Conservation (phyloP, 2,113 vertebrate genomes). For the Tyrannus savana region DNA sequence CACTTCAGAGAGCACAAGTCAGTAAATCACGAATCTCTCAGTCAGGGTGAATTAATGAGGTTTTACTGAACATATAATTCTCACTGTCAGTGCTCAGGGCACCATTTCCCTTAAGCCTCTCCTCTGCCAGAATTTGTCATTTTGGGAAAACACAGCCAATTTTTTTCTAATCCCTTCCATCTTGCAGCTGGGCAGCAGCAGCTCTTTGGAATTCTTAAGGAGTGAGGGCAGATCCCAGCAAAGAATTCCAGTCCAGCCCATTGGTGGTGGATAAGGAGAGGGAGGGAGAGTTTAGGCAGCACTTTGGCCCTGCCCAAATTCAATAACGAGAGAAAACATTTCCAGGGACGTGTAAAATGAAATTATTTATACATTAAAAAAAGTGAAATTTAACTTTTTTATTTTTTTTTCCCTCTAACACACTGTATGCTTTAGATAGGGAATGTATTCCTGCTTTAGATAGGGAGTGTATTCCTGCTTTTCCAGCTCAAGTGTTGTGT, state of each 20-base stretch:
- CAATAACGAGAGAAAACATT: neutral
- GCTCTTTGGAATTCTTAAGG: slow-evolving; percentile 18
- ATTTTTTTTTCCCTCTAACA: neutral
- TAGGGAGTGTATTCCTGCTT: neutral
- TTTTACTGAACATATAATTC: slow-evolving; percentile 35
- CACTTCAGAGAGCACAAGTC: slow-evolving; percentile 4
- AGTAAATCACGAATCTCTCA: slow-evolving; percentile 22
- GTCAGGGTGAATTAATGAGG: slow-evolving; percentile 14
- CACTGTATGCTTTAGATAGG: neutral
- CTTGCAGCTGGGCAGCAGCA: slow-evolving; percentile 38
- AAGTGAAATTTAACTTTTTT: neutral
- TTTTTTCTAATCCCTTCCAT: neutral
- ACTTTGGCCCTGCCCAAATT: neutral
- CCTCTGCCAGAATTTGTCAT: slow-evolving; percentile 27
- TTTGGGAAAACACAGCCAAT: neutral
- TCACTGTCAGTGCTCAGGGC: slow-evolving; percentile 6
- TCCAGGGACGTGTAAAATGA: neutral
- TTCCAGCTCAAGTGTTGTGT: neutral
- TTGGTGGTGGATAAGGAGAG: neutral
- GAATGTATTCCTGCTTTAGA: neutral
- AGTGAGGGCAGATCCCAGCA: neutral
- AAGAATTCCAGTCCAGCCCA: neutral
- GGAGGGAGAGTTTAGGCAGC: neutral
- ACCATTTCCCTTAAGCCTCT: slow-evolving; percentile 1
- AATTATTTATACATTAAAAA: neutral